These are phyloP conservation scores for Tragopan temminckii DNA, from an alignment of 2,797 vertebrate species.

Conservation along the genomic window DNA sequence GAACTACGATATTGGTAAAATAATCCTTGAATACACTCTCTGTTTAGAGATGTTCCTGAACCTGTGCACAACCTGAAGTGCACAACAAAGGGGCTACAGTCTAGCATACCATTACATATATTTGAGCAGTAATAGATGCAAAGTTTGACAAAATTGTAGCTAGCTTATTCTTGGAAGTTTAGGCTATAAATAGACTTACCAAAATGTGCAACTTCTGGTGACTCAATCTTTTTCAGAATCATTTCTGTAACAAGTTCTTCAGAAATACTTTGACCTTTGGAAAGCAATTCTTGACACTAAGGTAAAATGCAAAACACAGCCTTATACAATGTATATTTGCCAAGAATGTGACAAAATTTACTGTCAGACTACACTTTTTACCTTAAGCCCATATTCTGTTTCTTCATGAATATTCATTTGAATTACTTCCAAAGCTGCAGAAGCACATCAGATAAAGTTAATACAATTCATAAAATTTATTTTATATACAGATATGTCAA, in stretches of 20 bases:
- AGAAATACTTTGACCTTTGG: conserved; percentile 84
- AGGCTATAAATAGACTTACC: conserved; percentile 81
- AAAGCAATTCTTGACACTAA: conserved; percentile 87
- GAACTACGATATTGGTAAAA: neutral
- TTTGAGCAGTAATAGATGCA: neutral
- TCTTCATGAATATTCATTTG: conserved; percentile 82
- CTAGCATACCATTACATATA: neutral
- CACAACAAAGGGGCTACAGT: neutral
- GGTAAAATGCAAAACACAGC: conserved; percentile 25
- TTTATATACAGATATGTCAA: neutral
- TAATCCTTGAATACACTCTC: neutral
- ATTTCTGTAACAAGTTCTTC: conserved; percentile 88
- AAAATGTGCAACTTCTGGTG: conserved; percentile 89
- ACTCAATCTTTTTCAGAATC: conserved; percentile 87
- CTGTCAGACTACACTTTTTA: conserved; percentile 67
- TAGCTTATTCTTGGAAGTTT: neutral
- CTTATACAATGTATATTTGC: neutral
- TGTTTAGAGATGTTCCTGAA: neutral
- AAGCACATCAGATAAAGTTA: conserved; percentile 25
- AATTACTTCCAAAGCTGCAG: conserved; percentile 89
- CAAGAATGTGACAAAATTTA: neutral
- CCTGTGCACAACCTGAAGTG: neutral
- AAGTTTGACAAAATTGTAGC: neutral
- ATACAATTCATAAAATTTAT: neutral
- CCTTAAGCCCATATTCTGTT: conserved; percentile 86